Conservation (phyloP, 2,888 invertebrate genomes). For the Crossocerus cetratus region DNA sequence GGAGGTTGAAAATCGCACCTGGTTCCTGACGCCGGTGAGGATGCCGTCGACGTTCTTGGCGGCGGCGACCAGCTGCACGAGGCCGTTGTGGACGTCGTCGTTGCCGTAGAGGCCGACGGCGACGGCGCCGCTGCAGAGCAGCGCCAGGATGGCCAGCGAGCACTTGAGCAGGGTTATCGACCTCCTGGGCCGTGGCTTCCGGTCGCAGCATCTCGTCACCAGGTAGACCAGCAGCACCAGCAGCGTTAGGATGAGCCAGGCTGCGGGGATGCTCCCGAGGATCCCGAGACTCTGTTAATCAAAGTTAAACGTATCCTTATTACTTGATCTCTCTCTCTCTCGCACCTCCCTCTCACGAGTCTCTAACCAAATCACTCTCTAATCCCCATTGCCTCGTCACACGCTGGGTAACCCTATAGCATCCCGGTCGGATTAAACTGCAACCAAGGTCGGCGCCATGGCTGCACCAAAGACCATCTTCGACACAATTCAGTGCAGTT, state of each 20-base stretch:
- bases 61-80: slow-evolving; percentile 88
- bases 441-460: too few relatives aligned
- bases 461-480: neutral
- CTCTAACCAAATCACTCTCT: too few relatives aligned
- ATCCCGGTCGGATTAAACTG: too few relatives aligned
- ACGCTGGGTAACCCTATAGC: too few relatives aligned
- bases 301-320: slow-evolving; percentile 20
- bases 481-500: neutral
- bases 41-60: slow-evolving; percentile 89
- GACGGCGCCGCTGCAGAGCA: slow-evolving; percentile 93
- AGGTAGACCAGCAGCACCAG: slow-evolving; percentile 93
- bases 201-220: slow-evolving; percentile 96
- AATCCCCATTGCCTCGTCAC: too few relatives aligned
- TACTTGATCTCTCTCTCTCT: too few relatives aligned
- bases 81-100: slow-evolving; percentile 91
- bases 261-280: slow-evolving; percentile 94
- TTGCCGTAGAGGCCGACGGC: slow-evolving; percentile 96
- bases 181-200: slow-evolving; percentile 91
- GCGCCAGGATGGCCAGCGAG: slow-evolving; percentile 87
- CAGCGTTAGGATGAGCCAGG: slow-evolving; percentile 93
- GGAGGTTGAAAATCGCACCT: slow-evolving; percentile 79
- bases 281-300: slow-evolving; percentile 90
- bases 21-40: slow-evolving; percentile 88
- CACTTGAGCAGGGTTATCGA: slow-evolving; percentile 92
- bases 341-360: too few relatives aligned